Conservation (phyloP, 2,888 invertebrate genomes). For the Boloria euphrosyne region DNA sequence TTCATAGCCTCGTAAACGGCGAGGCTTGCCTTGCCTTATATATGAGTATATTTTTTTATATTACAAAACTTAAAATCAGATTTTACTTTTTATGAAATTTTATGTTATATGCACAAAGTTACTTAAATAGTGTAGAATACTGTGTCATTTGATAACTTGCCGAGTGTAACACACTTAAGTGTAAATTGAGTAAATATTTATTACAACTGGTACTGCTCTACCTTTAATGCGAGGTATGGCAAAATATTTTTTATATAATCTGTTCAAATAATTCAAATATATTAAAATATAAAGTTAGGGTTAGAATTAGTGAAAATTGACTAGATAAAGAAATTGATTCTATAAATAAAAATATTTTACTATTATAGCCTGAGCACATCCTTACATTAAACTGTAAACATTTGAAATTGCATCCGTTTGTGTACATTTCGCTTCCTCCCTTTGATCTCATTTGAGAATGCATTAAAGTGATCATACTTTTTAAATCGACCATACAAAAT, state of each 20-base stretch:
- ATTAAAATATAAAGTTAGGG: no score
- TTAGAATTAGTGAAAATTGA: no score
- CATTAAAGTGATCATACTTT: constrained; percentile 23
- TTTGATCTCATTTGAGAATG: constrained; percentile 24
- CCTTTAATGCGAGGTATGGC: no score
- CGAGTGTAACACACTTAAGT: no score
- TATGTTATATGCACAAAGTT: background rate
- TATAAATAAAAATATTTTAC: background rate
- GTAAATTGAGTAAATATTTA: no score
- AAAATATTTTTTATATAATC: no score
- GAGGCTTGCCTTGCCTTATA: constrained; percentile 23
- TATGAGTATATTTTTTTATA: constrained; percentile 20
- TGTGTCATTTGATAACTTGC: background rate
- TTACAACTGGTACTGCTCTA: no score
- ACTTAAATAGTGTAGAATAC: background rate
- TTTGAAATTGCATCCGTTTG: constrained; percentile 21
- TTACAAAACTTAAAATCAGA: background rate
- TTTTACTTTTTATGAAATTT: background rate
- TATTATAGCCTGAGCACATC: background rate
- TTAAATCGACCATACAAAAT: constrained; percentile 25
- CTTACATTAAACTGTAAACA: constrained; percentile 2
- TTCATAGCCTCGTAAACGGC: constrained; percentile 65
- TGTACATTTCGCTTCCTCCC: constrained; percentile 24
- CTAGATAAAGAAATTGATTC: background rate
- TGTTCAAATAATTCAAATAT: no score